Conservation (phyloP, 2,797 vertebrate genomes). For the Halcyon chelicuti region DNA sequence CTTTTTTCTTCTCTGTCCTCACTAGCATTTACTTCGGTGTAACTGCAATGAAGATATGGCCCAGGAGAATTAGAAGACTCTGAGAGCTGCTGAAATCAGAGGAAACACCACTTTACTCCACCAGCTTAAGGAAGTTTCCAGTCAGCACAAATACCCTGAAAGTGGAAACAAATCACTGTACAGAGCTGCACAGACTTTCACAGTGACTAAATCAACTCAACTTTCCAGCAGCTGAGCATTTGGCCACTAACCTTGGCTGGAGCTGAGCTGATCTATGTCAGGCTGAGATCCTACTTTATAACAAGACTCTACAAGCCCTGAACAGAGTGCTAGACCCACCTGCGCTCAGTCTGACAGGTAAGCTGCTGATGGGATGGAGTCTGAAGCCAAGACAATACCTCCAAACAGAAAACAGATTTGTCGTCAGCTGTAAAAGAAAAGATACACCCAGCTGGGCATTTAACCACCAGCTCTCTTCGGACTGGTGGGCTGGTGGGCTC, state of each 20-base stretch:
- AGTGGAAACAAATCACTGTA: background rate
- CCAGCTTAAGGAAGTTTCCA: background rate
- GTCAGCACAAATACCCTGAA: background rate
- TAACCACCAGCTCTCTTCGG: background rate
- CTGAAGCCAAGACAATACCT: background rate
- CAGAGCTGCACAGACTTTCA: background rate
- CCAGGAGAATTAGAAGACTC: background rate
- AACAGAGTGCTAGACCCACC: background rate
- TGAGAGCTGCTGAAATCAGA: background rate
- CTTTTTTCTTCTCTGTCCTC: background rate
- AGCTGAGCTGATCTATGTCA: background rate
- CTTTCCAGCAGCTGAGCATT: background rate
- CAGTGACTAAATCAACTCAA: background rate
- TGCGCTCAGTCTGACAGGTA: background rate
- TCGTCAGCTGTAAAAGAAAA: background rate
- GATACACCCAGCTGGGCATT: rapidly evolving
- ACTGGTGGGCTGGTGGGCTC: background rate
- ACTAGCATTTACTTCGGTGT: background rate
- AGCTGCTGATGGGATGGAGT: background rate
- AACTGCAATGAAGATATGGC: background rate
- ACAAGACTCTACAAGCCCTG: background rate
- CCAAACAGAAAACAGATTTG: background rate
- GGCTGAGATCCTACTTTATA: background rate
- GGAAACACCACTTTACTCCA: background rate
- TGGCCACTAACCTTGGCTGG: background rate